Conservation (phyloP, 2,113 vertebrate species). For the Lophura nycthemera region DNA sequence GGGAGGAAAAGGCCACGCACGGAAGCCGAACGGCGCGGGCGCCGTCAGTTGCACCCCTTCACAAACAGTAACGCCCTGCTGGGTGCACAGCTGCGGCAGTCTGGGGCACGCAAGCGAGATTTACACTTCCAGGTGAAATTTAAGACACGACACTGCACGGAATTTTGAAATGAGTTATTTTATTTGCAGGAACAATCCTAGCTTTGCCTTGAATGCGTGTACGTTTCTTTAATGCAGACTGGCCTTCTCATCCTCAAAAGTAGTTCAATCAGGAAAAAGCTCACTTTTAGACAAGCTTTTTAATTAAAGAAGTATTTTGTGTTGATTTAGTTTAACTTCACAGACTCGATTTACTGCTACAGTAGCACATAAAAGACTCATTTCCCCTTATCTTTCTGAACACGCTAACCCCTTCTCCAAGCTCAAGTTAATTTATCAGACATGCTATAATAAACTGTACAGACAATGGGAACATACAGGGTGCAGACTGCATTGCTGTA, state of each 20-base stretch:
- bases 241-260: accelerated
- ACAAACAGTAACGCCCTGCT: no score
- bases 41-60: background rate
- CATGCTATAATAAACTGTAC: background rate
- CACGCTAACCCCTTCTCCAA: background rate
- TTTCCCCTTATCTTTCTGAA: background rate
- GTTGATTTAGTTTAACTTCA: background rate
- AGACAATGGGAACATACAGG: background rate
- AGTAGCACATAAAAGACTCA: background rate
- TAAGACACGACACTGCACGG: accelerated
- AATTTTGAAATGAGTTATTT: background rate
- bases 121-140: background rate
- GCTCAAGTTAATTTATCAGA: background rate
- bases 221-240: background rate
- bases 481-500: background rate
- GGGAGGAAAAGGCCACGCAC: background rate
- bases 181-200: background rate
- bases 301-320: background rate
- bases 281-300: background rate
- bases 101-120: background rate
- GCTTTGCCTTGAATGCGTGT: background rate
- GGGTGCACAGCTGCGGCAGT: background rate
- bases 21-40: background rate
- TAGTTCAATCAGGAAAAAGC: background rate
- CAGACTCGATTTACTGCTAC: background rate